Base-by-base conservation (phyloP, 2,888 invertebrate genomes). In the Ferdinandea cuprea region DNA sequence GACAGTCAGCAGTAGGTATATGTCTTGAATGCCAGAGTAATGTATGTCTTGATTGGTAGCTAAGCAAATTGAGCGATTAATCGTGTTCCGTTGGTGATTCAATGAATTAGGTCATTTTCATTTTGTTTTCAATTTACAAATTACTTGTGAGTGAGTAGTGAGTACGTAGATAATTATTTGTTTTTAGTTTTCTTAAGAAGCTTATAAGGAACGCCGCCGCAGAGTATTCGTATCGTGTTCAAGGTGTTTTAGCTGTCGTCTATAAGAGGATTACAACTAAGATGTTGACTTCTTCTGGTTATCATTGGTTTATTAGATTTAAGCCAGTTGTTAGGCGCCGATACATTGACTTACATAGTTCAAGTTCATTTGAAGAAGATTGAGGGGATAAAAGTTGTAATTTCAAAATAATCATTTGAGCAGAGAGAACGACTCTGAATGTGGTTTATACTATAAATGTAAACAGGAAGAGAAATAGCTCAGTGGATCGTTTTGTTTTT, bases 11-110 rank as follows among this genome's bases (percentile, higher is more conserved):
- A n/a, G n/a, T 11, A 9, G 9, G 6, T 58, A n/a, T n/a, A 50
- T 77, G 81, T 71, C 81, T 77, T 77, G 81, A 81, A 81, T 81
- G 81, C 52, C 77, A 71, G 11, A 61, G 35, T 48, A 66, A 71
- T 66, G 77, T 46, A 69, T 66, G 81, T 48, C 65, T 81, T 81
- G 63, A 81, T 71, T 54, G 81, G 76, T 81, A 58, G 65, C 63
- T 65, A 65, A 21, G 54, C 65, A 71, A 65, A 81, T 77, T 81
- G 77, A 77, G 65, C 71, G 77, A 77, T 81, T 81, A 77, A 77
- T 71, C 71, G 66, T 77, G 81, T 77, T 65, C 65, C 28, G 46
- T 42, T 59, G 65, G 54, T 59, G 54, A 58, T 40, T 44, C 48
- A 76, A 56, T 76, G 42, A 80, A 76, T 76, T 80, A 58, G 80